Evolutionary conservation across 2,113 vertebrate genomes (phyloP), one percentile per base, ranked within the genome.

Genomic region (Ptychochromis oligacanthus): DNA sequence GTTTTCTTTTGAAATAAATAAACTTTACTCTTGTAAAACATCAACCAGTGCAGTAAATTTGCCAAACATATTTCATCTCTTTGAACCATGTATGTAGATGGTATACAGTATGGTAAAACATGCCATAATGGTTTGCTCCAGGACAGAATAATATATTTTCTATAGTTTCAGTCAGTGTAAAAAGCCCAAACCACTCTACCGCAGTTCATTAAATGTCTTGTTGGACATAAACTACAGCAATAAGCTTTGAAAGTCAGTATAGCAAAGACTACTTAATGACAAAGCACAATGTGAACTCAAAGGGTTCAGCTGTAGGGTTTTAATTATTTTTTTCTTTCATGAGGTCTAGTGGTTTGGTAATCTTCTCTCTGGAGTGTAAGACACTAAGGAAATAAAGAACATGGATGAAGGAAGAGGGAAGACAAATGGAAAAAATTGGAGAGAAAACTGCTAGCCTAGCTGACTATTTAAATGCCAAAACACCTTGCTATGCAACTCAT

Each of bases 261-360:
- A 87, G 86, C 57, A 89, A 75, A 87, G 11, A 90, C 91, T 86
- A 91, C 83, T 82, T 89, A 62, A 88, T 80, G 76, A 89, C 86
- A 85, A 84, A 87, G 85, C 61, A 87, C 57, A 88, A 78, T 75
- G 70, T 85, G 54, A 83, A 75, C 36, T 88, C 75, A 84, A 88
- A 90, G 87, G 20, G 2, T 86, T 91, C 28, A 58, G 56, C 79
- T 81, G 72, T 36, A 82, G 78, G 12, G 22, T 87, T 93, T 91
- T 83, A 86, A 93, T 93, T 85, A 87, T 80, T 87, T 85, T 75
- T 67, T 54, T 62, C 88, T 93, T 95, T 93, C 81, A 93, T 93
- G 93, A 89, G 91, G 90, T 93, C 83, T 88, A 6, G 88, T 77
- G 91, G 92, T 89, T 92, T 91, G 43, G 70, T 88, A 84, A 83